Evolutionary conservation across 2,888 invertebrate species (phyloP).

Genomic region (Arctia plantaginis): DNA sequence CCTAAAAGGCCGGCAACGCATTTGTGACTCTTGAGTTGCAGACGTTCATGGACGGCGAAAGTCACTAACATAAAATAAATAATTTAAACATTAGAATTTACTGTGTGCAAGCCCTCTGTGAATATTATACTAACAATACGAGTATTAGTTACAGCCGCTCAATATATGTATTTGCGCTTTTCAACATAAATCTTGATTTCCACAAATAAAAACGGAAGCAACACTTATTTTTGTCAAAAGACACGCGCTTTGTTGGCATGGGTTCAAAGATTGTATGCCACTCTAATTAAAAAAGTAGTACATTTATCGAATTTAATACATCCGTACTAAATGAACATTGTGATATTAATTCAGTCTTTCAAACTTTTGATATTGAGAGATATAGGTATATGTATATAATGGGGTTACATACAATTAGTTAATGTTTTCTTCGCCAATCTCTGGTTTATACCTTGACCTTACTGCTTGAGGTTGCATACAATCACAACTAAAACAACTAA

Average conservation of each 20-base stretch:
- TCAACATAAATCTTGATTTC: background rate
- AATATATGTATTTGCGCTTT: background rate
- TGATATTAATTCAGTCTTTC: background rate
- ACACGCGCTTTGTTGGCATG: conserved; percentile 72
- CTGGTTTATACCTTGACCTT: background rate
- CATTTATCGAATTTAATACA: background rate
- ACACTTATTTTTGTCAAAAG: conserved; percentile 60
- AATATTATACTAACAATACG: background rate
- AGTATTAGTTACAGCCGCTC: background rate
- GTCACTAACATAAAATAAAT: too few relatives aligned
- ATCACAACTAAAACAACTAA: background rate
- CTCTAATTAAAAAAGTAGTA: conserved; percentile 8
- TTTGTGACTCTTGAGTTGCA: too few relatives aligned
- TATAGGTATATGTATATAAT: too few relatives aligned
- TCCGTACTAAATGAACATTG: background rate
- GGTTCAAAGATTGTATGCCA: conserved; percentile 60
- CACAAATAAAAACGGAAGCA: conserved; percentile 13
- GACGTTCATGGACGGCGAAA: too few relatives aligned
- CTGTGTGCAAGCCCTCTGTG: background rate
- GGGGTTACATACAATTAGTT: background rate
- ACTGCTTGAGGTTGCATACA: background rate
- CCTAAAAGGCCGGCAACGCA: too few relatives aligned
- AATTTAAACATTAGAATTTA: conserved; percentile 68
- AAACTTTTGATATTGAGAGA: background rate
- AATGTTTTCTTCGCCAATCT: background rate